These are phyloP conservation scores for Diachasma alloeum DNA, from an alignment of 1,140 invertebrate species.

Conservation along the genomic window DNA sequence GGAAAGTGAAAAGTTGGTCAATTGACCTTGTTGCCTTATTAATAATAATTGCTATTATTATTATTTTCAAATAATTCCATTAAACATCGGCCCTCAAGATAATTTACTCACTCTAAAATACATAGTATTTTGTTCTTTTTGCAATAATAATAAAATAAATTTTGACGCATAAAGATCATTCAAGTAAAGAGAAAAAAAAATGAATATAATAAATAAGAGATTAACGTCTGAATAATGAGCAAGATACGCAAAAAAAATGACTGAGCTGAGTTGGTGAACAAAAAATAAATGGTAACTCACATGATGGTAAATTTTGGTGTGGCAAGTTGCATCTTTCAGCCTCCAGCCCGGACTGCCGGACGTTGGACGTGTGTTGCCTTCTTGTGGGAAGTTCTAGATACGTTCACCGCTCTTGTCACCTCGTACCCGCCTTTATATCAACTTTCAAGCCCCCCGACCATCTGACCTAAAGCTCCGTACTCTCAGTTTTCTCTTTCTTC, in stretches of 20 bases:
- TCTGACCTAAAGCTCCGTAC: slow-evolving; percentile 42
- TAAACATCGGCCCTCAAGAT: no score
- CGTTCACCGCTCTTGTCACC: slow-evolving; percentile 41
- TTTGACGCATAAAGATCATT: background rate
- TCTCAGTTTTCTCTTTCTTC: slow-evolving; percentile 47
- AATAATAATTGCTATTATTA: background rate
- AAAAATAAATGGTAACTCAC: slow-evolving; percentile 44
- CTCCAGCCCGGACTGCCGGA: slow-evolving; percentile 38
- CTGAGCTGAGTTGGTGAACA: no score
- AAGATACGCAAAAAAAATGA: no score
- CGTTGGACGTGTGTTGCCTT: slow-evolving; percentile 1
- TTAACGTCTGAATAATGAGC: background rate
- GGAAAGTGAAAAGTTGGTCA: slow-evolving; percentile 33
- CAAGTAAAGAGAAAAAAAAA: no score
- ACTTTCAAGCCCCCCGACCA: slow-evolving; percentile 52
- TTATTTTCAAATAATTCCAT: background rate
- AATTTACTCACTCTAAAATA: no score
- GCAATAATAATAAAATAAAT: background rate
- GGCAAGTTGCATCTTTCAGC: slow-evolving; percentile 45
- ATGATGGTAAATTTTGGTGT: slow-evolving; percentile 60
- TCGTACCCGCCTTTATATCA: slow-evolving; percentile 60
- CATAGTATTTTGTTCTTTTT: background rate
- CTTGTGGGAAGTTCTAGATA: slow-evolving; percentile 49
- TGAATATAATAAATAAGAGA: no score
- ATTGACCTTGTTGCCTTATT: slow-evolving; percentile 20